These are phyloP conservation scores for Nomada lathburiana DNA, from an alignment of 2,888 invertebrate genomes.

Conservation along the genomic window DNA sequence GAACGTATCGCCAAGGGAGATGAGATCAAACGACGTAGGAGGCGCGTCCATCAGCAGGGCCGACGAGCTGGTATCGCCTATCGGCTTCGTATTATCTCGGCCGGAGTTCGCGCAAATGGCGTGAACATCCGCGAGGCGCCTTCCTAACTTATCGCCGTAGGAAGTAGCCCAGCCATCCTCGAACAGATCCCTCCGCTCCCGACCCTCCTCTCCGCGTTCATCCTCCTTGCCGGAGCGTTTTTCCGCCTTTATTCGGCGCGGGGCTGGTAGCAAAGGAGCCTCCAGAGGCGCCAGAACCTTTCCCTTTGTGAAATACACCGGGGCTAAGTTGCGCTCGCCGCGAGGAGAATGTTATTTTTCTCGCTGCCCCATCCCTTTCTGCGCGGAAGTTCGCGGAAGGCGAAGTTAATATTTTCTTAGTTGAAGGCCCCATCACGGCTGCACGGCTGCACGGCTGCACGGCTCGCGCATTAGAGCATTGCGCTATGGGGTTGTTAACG, in stretches of 20 bases:
- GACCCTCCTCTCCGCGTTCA: slow-evolving; percentile 8
- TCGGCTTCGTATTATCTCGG: slow-evolving; percentile 77
- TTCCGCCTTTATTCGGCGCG: slow-evolving; percentile 63
- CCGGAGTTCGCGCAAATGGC: slow-evolving; percentile 81
- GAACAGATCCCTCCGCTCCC: slow-evolving; percentile 41
- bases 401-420: slow-evolving; percentile 45
- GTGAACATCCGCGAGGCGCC: slow-evolving; percentile 82
- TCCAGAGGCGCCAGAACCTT: slow-evolving; percentile 44
- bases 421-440: not conserved
- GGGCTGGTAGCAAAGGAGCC: slow-evolving; percentile 59
- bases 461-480: not conserved
- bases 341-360: slow-evolving; percentile 60
- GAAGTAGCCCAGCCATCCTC: slow-evolving; percentile 77
- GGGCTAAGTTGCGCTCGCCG: slow-evolving; percentile 7
- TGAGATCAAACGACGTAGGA: slow-evolving; percentile 61
- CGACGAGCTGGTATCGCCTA: slow-evolving; percentile 76
- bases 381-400: not conserved
- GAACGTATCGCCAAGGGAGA: slow-evolving; percentile 48
- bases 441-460: not conserved
- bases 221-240: slow-evolving; percentile 30
- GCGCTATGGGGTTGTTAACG: not conserved
- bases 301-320: slow-evolving; percentile 46
- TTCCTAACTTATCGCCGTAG: slow-evolving; percentile 82
- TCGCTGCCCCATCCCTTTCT: not conserved
- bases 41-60: slow-evolving; percentile 74